phyloP scores from a whole-genome alignment of 53 echinoderm and acorn worm species.

The Arbacia lixula region DNA sequence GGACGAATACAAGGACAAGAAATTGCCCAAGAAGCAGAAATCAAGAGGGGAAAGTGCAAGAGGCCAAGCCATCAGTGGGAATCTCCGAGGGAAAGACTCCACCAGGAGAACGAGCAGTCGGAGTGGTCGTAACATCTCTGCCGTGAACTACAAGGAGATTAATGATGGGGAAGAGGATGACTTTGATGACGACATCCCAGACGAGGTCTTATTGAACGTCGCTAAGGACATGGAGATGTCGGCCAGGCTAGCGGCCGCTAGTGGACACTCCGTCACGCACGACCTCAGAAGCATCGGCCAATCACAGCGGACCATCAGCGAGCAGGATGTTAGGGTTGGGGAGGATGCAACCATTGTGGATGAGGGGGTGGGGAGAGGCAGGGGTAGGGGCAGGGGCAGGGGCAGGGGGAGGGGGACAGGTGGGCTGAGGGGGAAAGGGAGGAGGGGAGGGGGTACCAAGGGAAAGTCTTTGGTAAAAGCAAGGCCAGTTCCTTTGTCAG shows the following conservation, averaged over 20 bases:
- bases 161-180: background rate
- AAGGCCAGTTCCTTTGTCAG: background rate
- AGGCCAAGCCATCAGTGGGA: background rate
- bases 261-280: conserved; percentile 1
- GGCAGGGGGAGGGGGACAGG: conserved; percentile 1
- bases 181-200: conserved; percentile 25
- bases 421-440: conserved; percentile 11
- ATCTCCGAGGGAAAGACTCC: background rate
- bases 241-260: background rate
- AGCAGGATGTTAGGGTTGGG: background rate
- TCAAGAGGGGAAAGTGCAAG: background rate
- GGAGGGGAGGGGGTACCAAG: conserved; percentile 27
- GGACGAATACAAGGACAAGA: conserved; percentile 23
- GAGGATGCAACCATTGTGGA: background rate
- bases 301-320: background rate
- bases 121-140: background rate
- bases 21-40: background rate
- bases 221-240: conserved; percentile 9
- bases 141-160: conserved; percentile 1
- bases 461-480: conserved; percentile 52
- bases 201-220: background rate
- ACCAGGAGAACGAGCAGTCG: background rate
- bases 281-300: conserved; percentile 17
- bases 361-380: conserved; percentile 8
- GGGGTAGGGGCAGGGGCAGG: background rate